Base-by-base conservation (phyloP, 2,888 invertebrate genomes). In the Tuta absoluta region DNA sequence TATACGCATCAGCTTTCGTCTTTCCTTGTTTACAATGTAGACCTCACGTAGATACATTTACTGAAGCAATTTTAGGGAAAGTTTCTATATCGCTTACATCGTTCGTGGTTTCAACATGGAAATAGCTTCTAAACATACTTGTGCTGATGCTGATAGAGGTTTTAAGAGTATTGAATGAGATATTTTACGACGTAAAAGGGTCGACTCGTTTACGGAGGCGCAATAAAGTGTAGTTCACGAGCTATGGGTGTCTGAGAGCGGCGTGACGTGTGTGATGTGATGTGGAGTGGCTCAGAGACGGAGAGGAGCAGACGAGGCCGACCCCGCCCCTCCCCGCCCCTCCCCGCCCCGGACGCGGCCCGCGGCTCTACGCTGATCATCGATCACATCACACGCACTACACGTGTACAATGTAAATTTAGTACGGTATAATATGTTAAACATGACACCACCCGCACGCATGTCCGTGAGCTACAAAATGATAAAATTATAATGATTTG, bases 81-180 rank as follows among this genome's bases (percentile, higher is more conserved):
- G 14, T 0, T 23, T 53, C 8, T 10, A 4, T 12, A 4, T 53
- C 12, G 21, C 53, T 28, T 14, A 28, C 28, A 28, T 28, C 28
- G 28, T 28, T 23, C 23, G 28, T 53, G 23, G n/a, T 24, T 23
- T 11, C 11, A 53, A 53, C 49, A 24, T 24, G 24, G 24, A 24
- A 23, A 23, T 14, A 23, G 48, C 14, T 12, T 23, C 24, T 14
- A 24, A 23, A 10, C 49, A 49, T 53, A 48, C n/a, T n/a, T 48
- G 48, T 19, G n/a, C 11, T 28, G n/a, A n/a, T n/a, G 53, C 53
- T 11, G 2, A 19, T 24, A 19, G 51, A 23, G 2, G 28, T 23
- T 53, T 53, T 53, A 53, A 53, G 24, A 53, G 5, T 53, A 53
- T 53, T 53, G 53, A 21, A 53, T 28, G 28, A 14, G 53, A 24